Conservation (phyloP, 2,797 vertebrate species). For the Anguilla marmorata region DNA sequence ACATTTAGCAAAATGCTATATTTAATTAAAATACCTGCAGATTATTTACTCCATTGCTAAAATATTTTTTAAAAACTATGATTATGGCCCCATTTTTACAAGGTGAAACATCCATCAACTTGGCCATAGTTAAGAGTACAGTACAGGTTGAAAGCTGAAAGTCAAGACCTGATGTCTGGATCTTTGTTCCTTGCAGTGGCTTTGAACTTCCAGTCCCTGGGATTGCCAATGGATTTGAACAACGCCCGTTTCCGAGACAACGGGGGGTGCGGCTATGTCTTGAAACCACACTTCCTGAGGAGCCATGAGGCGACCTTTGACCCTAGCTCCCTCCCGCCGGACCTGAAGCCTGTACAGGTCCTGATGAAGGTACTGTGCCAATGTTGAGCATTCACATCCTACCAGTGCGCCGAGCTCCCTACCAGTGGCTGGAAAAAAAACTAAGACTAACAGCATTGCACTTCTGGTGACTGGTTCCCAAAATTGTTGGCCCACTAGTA, state of each 20-base stretch:
- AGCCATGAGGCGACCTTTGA: conserved; percentile 60
- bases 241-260: conserved; percentile 87
- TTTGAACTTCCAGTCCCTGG: conserved; percentile 84
- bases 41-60: not conserved
- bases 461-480: not conserved
- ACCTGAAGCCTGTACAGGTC: conserved; percentile 63
- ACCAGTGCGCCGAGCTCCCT: not conserved
- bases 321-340: conserved; percentile 54
- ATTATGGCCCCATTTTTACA: not conserved
- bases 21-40: no score
- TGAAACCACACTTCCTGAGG: conserved; percentile 79
- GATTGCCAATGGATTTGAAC: conserved; percentile 81
- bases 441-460: not conserved
- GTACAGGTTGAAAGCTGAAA: conserved; percentile 32
- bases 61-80: not conserved
- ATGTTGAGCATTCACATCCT: not conserved
- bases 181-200: conserved; percentile 72
- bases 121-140: conserved; percentile 30
- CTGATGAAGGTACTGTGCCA: conserved; percentile 75
- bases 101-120: not conserved
- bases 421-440: not conserved
- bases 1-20: not conserved
- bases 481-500: not conserved
- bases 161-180: conserved; percentile 11
- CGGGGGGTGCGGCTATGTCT: conserved; percentile 81